These are phyloP conservation scores for Gerris lacustris DNA, from an alignment of 2,888 invertebrate genomes.

Conservation along the genomic window DNA sequence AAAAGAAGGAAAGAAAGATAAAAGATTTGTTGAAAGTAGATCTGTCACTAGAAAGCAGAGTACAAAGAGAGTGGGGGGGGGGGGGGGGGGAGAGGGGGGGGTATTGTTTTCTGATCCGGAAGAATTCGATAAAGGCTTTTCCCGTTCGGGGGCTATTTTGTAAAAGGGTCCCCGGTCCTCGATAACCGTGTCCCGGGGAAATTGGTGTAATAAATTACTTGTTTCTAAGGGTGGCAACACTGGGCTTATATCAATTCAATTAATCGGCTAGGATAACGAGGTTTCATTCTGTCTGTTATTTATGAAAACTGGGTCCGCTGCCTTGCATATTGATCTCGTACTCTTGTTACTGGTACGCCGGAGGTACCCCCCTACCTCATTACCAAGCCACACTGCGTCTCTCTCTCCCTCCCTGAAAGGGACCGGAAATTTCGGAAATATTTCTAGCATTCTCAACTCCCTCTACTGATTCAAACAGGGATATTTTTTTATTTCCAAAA, in stretches of 20 bases:
- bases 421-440: too few relatives aligned
- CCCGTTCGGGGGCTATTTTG: too few relatives aligned
- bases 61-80: too few relatives aligned
- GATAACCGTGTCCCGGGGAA: neutral
- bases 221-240: neutral
- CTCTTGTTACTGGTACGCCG: neutral
- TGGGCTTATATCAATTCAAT: neutral
- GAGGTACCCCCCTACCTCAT: neutral
- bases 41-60: too few relatives aligned
- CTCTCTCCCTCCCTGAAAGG: too few relatives aligned
- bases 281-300: neutral
- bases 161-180: too few relatives aligned
- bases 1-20: too few relatives aligned
- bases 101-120: neutral
- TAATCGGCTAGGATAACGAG: slow-evolving; percentile 1
- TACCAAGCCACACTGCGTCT: neutral
- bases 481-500: too few relatives aligned
- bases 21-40: too few relatives aligned
- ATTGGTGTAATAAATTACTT: slow-evolving; percentile 1
- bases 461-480: too few relatives aligned
- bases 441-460: too few relatives aligned
- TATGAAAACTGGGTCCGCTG: neutral
- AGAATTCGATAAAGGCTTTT: neutral
- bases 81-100: neutral
- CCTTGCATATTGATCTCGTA: neutral